A percentile compares a stretch with the other conserved stretches of the same genome.
phyloP scores from a whole-genome alignment of 2,888 invertebrate genomes.

The Balanococcus diminutus region DNA sequence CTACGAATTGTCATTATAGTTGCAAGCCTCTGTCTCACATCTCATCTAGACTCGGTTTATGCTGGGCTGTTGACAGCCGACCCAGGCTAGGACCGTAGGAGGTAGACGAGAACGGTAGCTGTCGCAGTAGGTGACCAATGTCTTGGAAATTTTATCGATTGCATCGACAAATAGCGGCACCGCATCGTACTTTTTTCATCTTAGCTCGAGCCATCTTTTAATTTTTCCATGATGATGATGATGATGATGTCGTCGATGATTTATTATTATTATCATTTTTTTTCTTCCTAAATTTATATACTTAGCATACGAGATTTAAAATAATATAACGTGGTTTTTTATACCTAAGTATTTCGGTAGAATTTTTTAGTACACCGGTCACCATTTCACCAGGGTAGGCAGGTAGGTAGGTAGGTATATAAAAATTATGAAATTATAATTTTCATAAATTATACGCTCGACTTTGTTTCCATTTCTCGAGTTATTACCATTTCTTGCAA shows the following conservation, averaged over 20 bases:
- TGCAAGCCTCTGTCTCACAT: not conserved
- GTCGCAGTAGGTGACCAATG: not conserved
- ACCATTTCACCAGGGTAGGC: too few relatives aligned
- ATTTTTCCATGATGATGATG: not conserved
- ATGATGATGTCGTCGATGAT: not conserved
- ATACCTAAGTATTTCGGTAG: too few relatives aligned
- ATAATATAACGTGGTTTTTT: too few relatives aligned
- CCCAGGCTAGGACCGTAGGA: not conserved
- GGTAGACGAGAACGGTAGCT: constrained; percentile 18
- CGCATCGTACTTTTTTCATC: not conserved
- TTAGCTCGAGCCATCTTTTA: not conserved
- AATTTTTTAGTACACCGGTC: too few relatives aligned
- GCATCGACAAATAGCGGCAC: not conserved
- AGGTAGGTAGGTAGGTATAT: too few relatives aligned
- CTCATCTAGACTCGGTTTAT: not conserved
- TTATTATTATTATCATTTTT: not conserved
- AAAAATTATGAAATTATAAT: not conserved
- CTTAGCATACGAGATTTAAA: not conserved
- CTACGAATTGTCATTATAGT: not conserved
- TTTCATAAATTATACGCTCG: not conserved
- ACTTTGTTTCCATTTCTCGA: not conserved
- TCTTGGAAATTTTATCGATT: not conserved
- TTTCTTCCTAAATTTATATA: not conserved
- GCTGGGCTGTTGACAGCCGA: not conserved
- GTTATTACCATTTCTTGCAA: not conserved